A percentile compares a stretch with the other conserved stretches of the same genome.
These are phyloP conservation scores for Pseudotriccus pelzelni DNA, from an alignment of 2,797 vertebrate genomes.

Conservation along the genomic window DNA sequence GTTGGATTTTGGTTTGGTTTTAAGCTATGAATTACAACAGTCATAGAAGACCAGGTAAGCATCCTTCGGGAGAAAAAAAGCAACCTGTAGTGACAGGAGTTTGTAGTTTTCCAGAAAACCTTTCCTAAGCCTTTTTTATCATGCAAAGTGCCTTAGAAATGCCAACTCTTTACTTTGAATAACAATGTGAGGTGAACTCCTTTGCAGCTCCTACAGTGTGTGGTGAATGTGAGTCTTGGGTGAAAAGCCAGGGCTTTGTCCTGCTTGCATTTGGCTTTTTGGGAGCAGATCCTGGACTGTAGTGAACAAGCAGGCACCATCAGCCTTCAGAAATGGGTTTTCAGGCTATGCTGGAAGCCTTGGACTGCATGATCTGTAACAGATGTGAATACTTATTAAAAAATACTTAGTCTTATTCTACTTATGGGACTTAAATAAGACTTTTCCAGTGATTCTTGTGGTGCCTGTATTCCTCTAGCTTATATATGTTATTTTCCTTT, in stretches of 20 bases:
- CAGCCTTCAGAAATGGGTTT: neutral
- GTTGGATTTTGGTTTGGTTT: neutral
- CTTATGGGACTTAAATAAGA: neutral
- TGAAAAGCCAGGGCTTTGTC: neutral
- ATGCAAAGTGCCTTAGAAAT: neutral
- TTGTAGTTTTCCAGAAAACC: neutral
- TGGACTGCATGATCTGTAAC: neutral
- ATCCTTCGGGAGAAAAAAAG: neutral
- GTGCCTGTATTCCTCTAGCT: neutral
- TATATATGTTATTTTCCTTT: neutral
- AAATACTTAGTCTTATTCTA: neutral
- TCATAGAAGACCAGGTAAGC: neutral
- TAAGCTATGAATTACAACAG: neutral
- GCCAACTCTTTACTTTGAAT: neutral
- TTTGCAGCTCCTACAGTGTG: neutral
- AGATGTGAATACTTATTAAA: neutral
- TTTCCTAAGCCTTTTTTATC: neutral
- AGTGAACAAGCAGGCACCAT: neutral
- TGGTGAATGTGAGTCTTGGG: neutral
- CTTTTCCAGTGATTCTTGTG: neutral
- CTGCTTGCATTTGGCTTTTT: neutral
- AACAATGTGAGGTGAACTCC: neutral
- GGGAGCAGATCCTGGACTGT: neutral
- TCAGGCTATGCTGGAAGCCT: neutral
- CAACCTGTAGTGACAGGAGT: neutral